Evolutionary conservation across 2,888 invertebrate species (phyloP).

Genomic region (Andrena bucephala): DNA sequence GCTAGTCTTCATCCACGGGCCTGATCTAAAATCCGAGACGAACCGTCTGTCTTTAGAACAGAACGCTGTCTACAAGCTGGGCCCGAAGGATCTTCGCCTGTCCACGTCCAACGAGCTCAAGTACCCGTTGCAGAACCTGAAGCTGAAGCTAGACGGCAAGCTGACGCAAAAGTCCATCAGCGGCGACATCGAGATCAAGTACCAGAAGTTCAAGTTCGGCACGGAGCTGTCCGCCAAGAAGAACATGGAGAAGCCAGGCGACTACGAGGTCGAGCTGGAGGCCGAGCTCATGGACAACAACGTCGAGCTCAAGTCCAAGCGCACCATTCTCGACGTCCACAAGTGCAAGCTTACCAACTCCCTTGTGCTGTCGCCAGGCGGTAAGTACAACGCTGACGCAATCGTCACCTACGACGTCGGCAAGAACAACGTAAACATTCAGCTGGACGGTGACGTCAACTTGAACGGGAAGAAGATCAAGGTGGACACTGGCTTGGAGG

Average conservation of each 20-base stretch:
- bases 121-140: conserved; percentile 75
- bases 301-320: conserved; percentile 86
- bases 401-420: conserved; percentile 87
- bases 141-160: conserved; percentile 86
- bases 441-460: conserved; percentile 86
- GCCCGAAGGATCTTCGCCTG: conserved; percentile 85
- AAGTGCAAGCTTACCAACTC: conserved; percentile 89
- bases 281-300: conserved; percentile 85
- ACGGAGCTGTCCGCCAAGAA: conserved; percentile 85
- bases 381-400: conserved; percentile 88
- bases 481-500: conserved; percentile 85
- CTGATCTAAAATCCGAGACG: conserved; percentile 87
- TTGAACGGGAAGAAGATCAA: conserved; percentile 87
- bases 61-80: conserved; percentile 53
- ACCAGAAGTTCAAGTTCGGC: conserved; percentile 87
- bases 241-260: conserved; percentile 85
- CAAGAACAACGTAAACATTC: conserved; percentile 86
- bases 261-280: conserved; percentile 87
- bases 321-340: conserved; percentile 86
- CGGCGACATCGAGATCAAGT: conserved; percentile 87
- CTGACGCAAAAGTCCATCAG: conserved; percentile 87
- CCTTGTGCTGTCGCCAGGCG: conserved; percentile 87
- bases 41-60: conserved; percentile 86
- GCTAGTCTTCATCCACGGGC: conserved; percentile 88
- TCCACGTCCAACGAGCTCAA: conserved; percentile 86